phyloP scores from a whole-genome alignment of 2,113 vertebrate species.

The Tenebrosternarchus preto region DNA sequence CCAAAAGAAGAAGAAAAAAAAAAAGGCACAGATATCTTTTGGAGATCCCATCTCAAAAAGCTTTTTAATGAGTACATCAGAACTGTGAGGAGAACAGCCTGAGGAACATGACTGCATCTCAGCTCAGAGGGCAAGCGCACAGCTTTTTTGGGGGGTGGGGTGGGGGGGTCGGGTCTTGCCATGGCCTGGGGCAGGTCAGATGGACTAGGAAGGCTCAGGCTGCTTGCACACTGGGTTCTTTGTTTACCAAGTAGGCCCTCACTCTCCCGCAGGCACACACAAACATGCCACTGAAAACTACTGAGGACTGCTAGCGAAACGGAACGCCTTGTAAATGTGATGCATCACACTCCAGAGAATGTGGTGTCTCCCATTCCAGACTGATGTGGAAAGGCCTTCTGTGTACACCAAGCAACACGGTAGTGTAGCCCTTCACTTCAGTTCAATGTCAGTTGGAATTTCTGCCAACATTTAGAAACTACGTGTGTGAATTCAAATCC shows the following conservation, averaged over 20 bases:
- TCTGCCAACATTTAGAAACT: constrained; percentile 11
- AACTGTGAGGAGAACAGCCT: not conserved
- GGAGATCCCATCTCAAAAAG: not conserved
- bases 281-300: constrained; percentile 39
- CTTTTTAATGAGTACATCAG: not conserved
- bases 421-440: not conserved
- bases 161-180: constrained; percentile 50
- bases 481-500: not conserved
- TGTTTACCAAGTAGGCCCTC: constrained; percentile 65
- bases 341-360: not conserved
- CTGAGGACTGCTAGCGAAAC: constrained; percentile 50
- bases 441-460: not conserved
- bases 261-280: constrained; percentile 54
- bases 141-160: constrained; percentile 10
- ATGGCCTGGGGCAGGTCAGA: too few species aligned
- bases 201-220: too few species aligned
- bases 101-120: constrained; percentile 13
- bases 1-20: constrained; percentile 7
- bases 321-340: constrained; percentile 41
- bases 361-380: not conserved
- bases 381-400: not conserved
- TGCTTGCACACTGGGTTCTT: constrained; percentile 69
- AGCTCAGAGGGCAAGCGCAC: not conserved
- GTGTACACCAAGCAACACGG: not conserved
- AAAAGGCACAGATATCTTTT: not conserved